Conservation (phyloP, 2,888 invertebrate species). For the Acanthosoma haemorrhoidale region DNA sequence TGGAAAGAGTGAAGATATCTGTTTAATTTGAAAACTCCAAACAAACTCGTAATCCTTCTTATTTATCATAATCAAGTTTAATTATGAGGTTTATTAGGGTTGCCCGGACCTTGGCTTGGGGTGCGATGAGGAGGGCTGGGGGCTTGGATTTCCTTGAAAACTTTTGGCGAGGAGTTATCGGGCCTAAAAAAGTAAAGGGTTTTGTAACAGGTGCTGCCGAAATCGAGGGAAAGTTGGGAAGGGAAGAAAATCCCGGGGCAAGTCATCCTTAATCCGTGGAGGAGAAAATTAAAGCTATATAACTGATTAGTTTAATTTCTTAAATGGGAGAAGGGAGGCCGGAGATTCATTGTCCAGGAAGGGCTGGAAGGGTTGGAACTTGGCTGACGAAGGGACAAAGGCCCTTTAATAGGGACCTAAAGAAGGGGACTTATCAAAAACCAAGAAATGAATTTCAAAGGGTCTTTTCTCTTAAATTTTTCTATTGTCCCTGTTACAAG, state of each 20-base stretch:
- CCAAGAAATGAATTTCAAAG: background rate
- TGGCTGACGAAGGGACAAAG: conserved; percentile 10
- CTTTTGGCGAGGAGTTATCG: background rate
- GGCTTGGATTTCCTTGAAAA: background rate
- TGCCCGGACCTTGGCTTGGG: background rate
- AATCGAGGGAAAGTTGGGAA: background rate
- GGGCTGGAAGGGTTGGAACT: conserved; percentile 3
- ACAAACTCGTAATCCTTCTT: conserved; percentile 28
- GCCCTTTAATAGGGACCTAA: background rate
- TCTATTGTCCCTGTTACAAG: background rate
- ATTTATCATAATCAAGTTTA: conserved; percentile 30
- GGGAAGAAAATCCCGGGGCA: background rate
- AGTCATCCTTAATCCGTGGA: background rate
- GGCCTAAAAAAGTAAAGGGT: background rate
- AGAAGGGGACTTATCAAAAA: background rate
- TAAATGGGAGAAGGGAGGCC: conserved; percentile 20
- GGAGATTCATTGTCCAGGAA: conserved; percentile 2
- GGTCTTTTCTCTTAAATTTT: background rate
- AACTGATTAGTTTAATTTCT: conserved; percentile 30
- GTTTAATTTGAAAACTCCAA: conserved; percentile 19
- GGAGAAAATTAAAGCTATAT: conserved; percentile 29
- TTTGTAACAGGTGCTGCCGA: conserved; percentile 17
- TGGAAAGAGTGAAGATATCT: conserved; percentile 28
- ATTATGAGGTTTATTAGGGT: conserved; percentile 29
- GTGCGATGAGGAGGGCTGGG: background rate